These are phyloP conservation scores for Cynaeus angustus DNA, from an alignment of 2,888 invertebrate genomes.

Conservation along the genomic window DNA sequence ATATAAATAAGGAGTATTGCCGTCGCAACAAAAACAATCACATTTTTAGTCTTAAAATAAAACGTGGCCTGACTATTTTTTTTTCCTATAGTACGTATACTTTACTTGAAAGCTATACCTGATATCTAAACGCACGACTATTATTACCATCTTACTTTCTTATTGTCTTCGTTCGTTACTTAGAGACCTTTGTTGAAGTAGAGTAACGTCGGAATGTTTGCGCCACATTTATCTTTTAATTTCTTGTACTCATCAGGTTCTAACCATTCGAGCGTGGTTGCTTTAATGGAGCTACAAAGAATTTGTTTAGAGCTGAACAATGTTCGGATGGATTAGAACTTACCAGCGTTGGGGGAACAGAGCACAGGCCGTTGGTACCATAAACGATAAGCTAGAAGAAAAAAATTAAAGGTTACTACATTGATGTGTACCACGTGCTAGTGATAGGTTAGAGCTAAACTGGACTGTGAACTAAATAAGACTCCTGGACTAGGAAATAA, in stretches of 20 bases:
- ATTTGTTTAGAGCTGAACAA: not conserved
- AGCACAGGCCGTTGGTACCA: conserved; percentile 92
- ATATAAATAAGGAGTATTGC: conserved; percentile 43
- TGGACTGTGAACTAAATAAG: no score
- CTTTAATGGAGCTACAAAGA: conserved; percentile 72
- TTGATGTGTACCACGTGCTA: no score
- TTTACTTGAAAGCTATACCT: conserved; percentile 53
- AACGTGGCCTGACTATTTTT: conserved; percentile 17
- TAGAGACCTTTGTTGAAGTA: conserved; percentile 94
- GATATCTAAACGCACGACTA: conserved; percentile 24
- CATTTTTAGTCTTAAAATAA: conserved; percentile 5
- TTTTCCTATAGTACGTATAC: conserved; percentile 49
- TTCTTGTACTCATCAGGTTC: conserved; percentile 84
- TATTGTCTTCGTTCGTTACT: conserved; percentile 58
- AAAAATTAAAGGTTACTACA: not conserved
- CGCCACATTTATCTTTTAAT: conserved; percentile 78
- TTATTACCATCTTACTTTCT: conserved; percentile 25
- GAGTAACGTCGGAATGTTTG: conserved; percentile 80
- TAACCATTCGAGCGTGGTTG: conserved; percentile 80
- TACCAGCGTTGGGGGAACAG: conserved; percentile 91
- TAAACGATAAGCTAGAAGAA: conserved; percentile 80
- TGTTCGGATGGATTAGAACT: conserved; percentile 65
- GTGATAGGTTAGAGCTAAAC: no score
- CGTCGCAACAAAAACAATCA: conserved; percentile 7
- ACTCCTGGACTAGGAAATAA: no score